A percentile compares a stretch with the other conserved stretches of the same genome.
Conservation (phyloP, 2,888 invertebrate genomes). For the Kryphioiulus occultus region DNA sequence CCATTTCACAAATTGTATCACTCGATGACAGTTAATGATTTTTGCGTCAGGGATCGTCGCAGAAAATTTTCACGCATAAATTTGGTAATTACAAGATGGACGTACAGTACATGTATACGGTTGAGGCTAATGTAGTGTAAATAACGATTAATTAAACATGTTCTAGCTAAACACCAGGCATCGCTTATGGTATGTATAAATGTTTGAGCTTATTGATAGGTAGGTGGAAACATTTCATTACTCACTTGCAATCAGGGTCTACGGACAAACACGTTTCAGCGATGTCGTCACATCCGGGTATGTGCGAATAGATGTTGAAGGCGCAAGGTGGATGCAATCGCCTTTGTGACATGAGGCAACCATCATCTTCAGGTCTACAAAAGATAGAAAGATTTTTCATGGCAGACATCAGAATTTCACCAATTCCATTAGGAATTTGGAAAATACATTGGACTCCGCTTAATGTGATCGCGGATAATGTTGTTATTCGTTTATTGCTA, state of each 20-base stretch:
- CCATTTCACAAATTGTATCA: not conserved
- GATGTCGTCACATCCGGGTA: conserved; percentile 85
- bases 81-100: not conserved
- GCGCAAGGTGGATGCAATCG: conserved; percentile 89
- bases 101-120: not conserved
- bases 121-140: not conserved
- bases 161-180: not conserved
- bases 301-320: conserved; percentile 76
- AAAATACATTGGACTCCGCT: no score
- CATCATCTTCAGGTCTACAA: conserved; percentile 73
- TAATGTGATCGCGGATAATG: no score
- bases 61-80: not conserved
- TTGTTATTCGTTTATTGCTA: no score
- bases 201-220: not conserved
- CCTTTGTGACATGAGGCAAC: conserved; percentile 88
- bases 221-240: not conserved
- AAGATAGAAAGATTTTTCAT: not conserved
- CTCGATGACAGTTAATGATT: not conserved
- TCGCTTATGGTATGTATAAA: not conserved
- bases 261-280: conserved; percentile 80
- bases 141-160: not conserved
- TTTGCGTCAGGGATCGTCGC: not conserved
- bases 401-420: no score
- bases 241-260: conserved; percentile 83
- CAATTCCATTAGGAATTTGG: no score